These are phyloP conservation scores for Pandemis cinnamomeana DNA, from an alignment of 2,888 invertebrate species.

Conservation along the genomic window DNA sequence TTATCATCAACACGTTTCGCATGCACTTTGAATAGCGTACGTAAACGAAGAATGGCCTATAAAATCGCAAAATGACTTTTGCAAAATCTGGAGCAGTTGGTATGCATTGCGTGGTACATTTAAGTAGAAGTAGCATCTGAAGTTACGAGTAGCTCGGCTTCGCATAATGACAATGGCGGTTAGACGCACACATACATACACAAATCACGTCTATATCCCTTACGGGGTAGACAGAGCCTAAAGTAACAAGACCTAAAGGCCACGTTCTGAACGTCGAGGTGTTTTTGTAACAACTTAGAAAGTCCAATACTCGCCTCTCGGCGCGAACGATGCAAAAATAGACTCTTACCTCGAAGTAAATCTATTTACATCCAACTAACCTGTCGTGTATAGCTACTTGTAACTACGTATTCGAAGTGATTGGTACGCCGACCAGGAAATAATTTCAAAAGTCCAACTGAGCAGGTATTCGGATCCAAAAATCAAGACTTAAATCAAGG, in stretches of 20 bases:
- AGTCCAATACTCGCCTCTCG: slow-evolving; percentile 35
- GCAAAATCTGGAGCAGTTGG: too few species aligned
- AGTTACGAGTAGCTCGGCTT: too few species aligned
- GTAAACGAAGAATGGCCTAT: neutral
- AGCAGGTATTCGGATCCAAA: too few species aligned
- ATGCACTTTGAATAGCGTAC: neutral
- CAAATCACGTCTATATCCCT: too few species aligned
- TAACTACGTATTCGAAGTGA: neutral
- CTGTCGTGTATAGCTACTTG: slow-evolving; percentile 8
- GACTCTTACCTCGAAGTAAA: slow-evolving; percentile 64
- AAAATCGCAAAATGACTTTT: too few species aligned
- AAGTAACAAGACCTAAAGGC: too few species aligned
- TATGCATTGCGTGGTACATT: too few species aligned
- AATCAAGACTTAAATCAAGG: too few species aligned
- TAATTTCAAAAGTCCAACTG: neutral
- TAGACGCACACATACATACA: too few species aligned
- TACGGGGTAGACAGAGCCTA: too few species aligned
- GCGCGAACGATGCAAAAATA: slow-evolving; percentile 61
- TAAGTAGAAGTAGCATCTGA: too few species aligned
- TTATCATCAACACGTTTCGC: slow-evolving; percentile 3
- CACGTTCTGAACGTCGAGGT: neutral
- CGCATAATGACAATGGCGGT: too few species aligned
- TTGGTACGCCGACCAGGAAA: slow-evolving; percentile 9
- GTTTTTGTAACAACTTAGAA: slow-evolving; percentile 25
- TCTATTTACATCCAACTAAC: slow-evolving; percentile 39